Evolutionary conservation across 2,113 vertebrate genomes (phyloP), one percentile per base, ranked within the genome.

Genomic region (Monopterus albus): DNA sequence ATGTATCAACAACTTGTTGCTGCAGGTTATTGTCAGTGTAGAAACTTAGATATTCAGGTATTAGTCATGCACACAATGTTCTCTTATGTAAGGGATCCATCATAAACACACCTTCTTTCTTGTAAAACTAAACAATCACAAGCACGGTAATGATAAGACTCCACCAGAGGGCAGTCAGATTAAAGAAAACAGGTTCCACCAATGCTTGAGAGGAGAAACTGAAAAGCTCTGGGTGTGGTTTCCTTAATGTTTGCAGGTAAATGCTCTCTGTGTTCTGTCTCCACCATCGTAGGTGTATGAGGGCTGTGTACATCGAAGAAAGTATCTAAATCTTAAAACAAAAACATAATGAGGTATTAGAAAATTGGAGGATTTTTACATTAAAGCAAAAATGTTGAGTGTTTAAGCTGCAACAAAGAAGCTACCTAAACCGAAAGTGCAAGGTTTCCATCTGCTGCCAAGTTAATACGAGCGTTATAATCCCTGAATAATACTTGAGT

Each of bases 111-210:
- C 0, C 1, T 15, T 15, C 67, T 28, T 31, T 31, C n/a, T 58
- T 72, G 39, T n/a, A 40, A 81, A 78, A 51, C 43, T 59, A 20
- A 18, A 56, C 13, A 60, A 53, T 66, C 39, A 56, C 10, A 11
- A 40, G 29, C 36, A 45, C 20, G 33, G 23, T 6, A 31, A 31
- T 1, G 7, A 12, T 4, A 50, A 43, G 23, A 9, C 31, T 46
- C 89, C 90, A 87, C 23, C 66, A 90, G 87, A 78, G 83, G 89
- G 82, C 82, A 74, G 70, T 18, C 28, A 14, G 40, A 49, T 3
- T 33, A 57, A 26, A 46, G 61, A 38, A 57, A 73, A 36, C 38
- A 42, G 5, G n/a, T 11, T 13, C 28, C 7, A 52, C 15, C 2
- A 28, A 31, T 45, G 45, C 42, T 17, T 39, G 29, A 52, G 60